Evolutionary conservation across 2,113 vertebrate species (phyloP), one percentile per base, ranked within the genome.

Genomic region (Leptocoma aspasia): DNA sequence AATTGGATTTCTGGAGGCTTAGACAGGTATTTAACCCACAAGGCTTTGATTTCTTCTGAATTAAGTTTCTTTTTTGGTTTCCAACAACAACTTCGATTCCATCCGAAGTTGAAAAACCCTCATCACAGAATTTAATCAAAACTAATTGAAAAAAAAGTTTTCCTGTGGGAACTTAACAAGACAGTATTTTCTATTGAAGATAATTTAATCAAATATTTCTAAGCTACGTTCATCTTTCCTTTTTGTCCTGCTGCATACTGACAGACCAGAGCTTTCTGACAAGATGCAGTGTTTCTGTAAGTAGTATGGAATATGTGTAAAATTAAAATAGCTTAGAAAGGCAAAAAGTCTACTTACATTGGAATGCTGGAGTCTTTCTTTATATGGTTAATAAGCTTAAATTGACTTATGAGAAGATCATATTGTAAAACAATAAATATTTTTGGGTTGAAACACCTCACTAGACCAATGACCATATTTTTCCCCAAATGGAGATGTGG

Each of bases 191-290:
- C 69, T 57, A 75, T 13, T 52, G 39, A 84, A 92, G 81, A 63
- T 75, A 75, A 89, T 82, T 89, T 91, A 89, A 84, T 91, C 50
- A 94, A 87, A 75, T 87, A 85, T 94, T 93, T 96, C 77, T 78
- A 37, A 86, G 54, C 19, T 54, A 28, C 44, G 82, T 45, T 93
- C 39, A 81, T 83, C 31, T 41, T 63, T 82, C 28, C n/a, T 76
- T 79, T 69, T 69, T 83, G 41, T 88, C 85, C 89, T 95, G 18
- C 45, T 86, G 56, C 69, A 89, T 82, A 52, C 47, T 71, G 80
- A 83, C 77, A 81, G 47, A 68, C 15, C 52, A 37, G 79, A 92
- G 22, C 27, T 73, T 83, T 85, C 63, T 90, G 35, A 31, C 16
- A 82, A 81, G 56, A 57, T 63, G 33, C n/a, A 80, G 6, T 73